phyloP scores from a whole-genome alignment of 2,797 vertebrate species.

The Masticophis lateralis region DNA sequence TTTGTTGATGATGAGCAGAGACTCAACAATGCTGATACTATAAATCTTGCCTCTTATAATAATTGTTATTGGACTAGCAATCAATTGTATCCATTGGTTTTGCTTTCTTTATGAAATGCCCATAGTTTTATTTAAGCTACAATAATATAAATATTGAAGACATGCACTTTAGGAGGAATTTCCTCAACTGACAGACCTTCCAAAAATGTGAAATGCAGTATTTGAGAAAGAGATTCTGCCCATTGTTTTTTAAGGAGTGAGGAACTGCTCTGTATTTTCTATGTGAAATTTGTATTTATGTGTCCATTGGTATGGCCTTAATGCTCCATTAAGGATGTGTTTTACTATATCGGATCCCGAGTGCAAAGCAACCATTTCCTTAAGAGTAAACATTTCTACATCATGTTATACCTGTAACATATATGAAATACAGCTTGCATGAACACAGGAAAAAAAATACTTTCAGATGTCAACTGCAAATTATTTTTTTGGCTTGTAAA shows the following conservation, averaged over 20 bases:
- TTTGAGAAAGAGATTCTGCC: conserved; percentile 7
- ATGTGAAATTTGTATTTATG: conserved; percentile 55
- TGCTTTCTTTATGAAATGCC: neutral
- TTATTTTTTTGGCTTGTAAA: conserved; percentile 96
- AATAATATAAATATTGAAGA: conserved; percentile 22
- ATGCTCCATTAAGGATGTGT: conserved; percentile 78
- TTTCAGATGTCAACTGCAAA: conserved; percentile 76
- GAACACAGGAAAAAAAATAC: conserved; percentile 74
- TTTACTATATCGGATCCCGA: conserved; percentile 78
- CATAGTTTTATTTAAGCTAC: neutral
- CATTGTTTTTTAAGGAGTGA: conserved; percentile 35
- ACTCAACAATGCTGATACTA: neutral
- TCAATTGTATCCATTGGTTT: neutral
- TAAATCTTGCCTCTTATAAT: neutral
- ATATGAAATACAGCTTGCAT: conserved; percentile 81
- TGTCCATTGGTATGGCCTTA: conserved; percentile 88
- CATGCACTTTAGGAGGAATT: conserved; percentile 21
- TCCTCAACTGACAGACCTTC: conserved; percentile 21
- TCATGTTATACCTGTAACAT: conserved; percentile 78
- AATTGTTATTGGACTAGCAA: neutral
- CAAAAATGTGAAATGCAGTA: neutral
- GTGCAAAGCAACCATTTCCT: conserved; percentile 79
- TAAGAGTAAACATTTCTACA: conserved; percentile 78
- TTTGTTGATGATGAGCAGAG: neutral
- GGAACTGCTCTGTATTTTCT: conserved; percentile 58